Percentiles rank a stretch among this genome's conserved stretches.
phyloP scores from a whole-genome alignment of 1,140 invertebrate species.

The Gonioctena quinquepunctata region DNA sequence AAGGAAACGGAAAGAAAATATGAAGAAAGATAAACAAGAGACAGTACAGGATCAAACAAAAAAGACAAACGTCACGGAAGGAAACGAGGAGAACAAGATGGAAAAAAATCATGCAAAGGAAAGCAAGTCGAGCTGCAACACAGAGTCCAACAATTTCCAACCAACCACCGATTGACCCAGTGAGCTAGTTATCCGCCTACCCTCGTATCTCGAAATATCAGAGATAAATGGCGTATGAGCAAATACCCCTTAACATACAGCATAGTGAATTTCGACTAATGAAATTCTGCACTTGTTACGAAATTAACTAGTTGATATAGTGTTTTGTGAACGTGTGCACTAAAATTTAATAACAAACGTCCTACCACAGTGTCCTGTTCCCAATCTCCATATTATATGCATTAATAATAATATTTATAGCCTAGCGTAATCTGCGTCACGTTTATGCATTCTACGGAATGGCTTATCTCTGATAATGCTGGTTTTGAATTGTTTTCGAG shows the following conservation, averaged over 20 bases:
- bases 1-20: too few species aligned
- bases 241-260: slow-evolving; percentile 3
- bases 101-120: too few species aligned
- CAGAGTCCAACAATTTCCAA: too few species aligned
- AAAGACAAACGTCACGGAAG: too few species aligned
- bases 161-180: too few species aligned
- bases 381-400: slow-evolving; percentile 11
- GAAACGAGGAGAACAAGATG: too few species aligned
- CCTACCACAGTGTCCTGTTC: background rate
- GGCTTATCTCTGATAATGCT: slow-evolving; percentile 3
- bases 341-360: slow-evolving; percentile 16
- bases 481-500: background rate
- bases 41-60: too few species aligned
- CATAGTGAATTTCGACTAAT: slow-evolving; percentile 7
- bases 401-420: slow-evolving; percentile 16
- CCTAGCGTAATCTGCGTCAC: slow-evolving; percentile 10
- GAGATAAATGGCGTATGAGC: background rate
- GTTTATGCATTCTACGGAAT: background rate
- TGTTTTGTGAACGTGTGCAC: background rate
- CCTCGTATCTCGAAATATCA: background rate
- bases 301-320: slow-evolving; percentile 13
- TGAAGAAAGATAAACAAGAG: too few species aligned
- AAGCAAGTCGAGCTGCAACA: too few species aligned
- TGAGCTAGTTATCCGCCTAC: too few species aligned
- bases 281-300: slow-evolving; percentile 13